Evolutionary conservation across 2,888 invertebrate species (phyloP).

Genomic region (Polyommatus iphigenia): DNA sequence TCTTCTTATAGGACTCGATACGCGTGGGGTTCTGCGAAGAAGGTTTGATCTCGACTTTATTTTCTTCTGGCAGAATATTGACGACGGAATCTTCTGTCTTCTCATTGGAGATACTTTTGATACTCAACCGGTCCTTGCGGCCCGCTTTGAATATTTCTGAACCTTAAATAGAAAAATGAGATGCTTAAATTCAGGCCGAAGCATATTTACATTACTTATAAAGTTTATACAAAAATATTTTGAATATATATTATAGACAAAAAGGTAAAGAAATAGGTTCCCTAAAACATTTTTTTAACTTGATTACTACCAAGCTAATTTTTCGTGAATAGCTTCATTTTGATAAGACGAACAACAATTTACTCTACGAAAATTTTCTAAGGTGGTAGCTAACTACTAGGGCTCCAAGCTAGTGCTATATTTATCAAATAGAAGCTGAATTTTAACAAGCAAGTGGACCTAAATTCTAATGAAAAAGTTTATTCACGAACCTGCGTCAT

Average conservation of each 20-base stretch:
- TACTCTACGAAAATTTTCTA: too few species aligned
- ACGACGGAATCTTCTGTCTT: conserved; percentile 60
- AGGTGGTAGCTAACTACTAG: too few species aligned
- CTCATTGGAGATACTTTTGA: conserved; percentile 39
- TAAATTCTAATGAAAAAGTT: not conserved
- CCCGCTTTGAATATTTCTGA: not conserved
- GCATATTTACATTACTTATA: too few species aligned
- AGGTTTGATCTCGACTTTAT: conserved; percentile 51
- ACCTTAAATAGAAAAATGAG: not conserved
- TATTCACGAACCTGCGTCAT: conserved; percentile 44
- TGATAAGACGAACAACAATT: too few species aligned
- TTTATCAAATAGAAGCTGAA: not conserved
- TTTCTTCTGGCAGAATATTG: conserved; percentile 67
- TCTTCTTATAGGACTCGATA: conserved; percentile 67
- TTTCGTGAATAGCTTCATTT: too few species aligned
- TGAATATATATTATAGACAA: too few species aligned
- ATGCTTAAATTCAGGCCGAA: not conserved
- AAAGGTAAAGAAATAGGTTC: too few species aligned
- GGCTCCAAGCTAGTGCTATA: not conserved
- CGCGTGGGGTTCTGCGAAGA: conserved; percentile 38
- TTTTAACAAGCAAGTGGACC: not conserved
- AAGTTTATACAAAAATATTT: too few species aligned
- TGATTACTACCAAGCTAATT: too few species aligned
- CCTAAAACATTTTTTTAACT: too few species aligned
- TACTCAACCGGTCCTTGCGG: not conserved